Base-by-base conservation (phyloP, 2,888 invertebrate species). In the Aphidius colemani region DNA sequence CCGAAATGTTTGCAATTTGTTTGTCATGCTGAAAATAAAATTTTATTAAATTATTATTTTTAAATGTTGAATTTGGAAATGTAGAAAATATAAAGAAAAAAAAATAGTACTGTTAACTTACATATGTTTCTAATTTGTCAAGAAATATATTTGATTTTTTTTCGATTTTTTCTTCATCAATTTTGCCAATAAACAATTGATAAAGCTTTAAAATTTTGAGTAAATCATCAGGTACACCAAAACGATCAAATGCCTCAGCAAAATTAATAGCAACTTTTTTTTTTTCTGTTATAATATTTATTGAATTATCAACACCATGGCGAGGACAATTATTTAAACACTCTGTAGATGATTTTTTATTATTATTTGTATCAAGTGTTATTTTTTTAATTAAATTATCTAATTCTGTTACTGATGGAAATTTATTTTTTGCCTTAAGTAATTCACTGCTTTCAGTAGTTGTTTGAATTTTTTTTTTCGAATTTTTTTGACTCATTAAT, bases 181-280 rank as follows among this genome's bases (percentile, higher is more conserved):
- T 63, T 45, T 51, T 64, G 13, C 63, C 72, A 10, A 72, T 48
- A 66, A 76, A 80, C 0, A 67, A 61, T 41, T 79, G 72, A 64
- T 77, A 78, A 40, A 69, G 64, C 70, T 74, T 80, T 9, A 81
- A 57, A 7, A 71, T 58, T 64, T 74, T 74, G 3, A 76, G 62
- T 43, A 82, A 66, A 39, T 72, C 70, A 3, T 70, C 64, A 1
- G 79, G 78, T 13, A 80, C 68, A 58, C 74, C 74, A 58, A 71
- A 73, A 53, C 68, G 59, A 57, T 73, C 73, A 10, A 82, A 63
- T 13, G 74, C 76, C 53, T 80, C 75, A 7, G 75, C 64, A 9
- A 75, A 63, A 56, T 76, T 75, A 4, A 77, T 64, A 41, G 64
- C 67, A 13, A 67, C 66, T 2, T 67, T 46, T 7, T 69, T 68